These are phyloP conservation scores for Brachypodius melanocephalos DNA, from an alignment of 2,113 vertebrate genomes.

Conservation along the genomic window DNA sequence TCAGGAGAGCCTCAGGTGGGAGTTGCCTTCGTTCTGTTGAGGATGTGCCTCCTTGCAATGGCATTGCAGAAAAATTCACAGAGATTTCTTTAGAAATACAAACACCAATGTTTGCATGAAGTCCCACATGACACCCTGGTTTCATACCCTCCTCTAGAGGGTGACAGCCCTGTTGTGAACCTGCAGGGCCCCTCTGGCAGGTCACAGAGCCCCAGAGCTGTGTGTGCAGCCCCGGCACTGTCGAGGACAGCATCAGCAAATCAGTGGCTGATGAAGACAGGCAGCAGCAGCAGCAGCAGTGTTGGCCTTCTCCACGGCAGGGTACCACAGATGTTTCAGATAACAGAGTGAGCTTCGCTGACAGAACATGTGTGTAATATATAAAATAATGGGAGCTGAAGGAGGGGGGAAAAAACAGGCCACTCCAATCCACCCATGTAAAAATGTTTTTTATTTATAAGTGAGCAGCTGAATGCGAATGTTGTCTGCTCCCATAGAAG, in stretches of 20 bases:
- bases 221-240: neutral
- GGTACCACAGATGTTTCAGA: constrained; percentile 72
- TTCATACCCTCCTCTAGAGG: fast-evolving
- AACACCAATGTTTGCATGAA: neutral
- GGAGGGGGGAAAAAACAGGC: neutral
- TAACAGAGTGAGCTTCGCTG: constrained; percentile 61
- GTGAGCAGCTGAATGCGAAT: constrained; percentile 50
- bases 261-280: constrained; percentile 65
- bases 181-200: neutral
- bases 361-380: constrained; percentile 69
- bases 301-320: constrained; percentile 63
- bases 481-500: constrained; percentile 13
- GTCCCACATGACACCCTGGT: neutral
- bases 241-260: neutral
- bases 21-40: neutral
- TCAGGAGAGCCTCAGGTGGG: neutral
- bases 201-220: neutral
- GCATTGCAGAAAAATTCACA: neutral
- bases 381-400: constrained; percentile 64
- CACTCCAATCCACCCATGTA: constrained; percentile 41
- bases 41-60: neutral
- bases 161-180: neutral
- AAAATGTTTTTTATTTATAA: constrained; percentile 53
- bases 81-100: neutral
- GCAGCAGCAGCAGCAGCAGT: constrained; percentile 56